Conservation (phyloP, 2,888 invertebrate genomes). For the Phlogophora meticulosa region DNA sequence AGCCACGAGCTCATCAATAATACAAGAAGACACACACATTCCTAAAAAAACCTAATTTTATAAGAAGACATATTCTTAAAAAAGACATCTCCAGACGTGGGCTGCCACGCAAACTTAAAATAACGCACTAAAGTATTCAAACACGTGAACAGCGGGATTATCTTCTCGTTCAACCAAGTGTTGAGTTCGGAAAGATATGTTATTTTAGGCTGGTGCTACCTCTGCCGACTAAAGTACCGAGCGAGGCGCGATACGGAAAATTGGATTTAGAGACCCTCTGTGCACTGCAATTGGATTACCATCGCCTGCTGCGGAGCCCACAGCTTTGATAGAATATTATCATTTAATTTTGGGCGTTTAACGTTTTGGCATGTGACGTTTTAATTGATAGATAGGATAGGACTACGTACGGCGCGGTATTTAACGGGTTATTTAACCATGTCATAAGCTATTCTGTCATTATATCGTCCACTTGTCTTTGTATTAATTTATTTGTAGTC, state of each 20-base stretch:
- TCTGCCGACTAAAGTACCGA: conserved; percentile 38
- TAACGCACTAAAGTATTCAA: conserved; percentile 44
- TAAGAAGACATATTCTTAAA: no score
- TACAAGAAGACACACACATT: no score
- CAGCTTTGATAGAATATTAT: conserved; percentile 53
- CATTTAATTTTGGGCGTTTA: conserved; percentile 43
- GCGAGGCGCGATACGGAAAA: conserved; percentile 66
- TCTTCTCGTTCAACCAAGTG: conserved; percentile 57
- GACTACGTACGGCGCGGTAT: no score
- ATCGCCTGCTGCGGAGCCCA: conserved; percentile 46
- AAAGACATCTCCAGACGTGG: conserved; percentile 1
- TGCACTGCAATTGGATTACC: conserved; percentile 65
- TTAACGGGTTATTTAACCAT: no score
- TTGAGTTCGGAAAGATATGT: conserved; percentile 59
- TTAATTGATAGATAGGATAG: conserved; percentile 3
- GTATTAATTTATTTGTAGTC: no score
- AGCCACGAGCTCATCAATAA: no score
- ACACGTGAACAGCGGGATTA: conserved; percentile 37
- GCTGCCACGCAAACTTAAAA: conserved; percentile 34
- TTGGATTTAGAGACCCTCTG: conserved; percentile 67
- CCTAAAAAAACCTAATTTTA: neutral
- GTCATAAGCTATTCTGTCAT: no score
- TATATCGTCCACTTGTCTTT: no score
- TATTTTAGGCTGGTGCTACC: conserved; percentile 60
- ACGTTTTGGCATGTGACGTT: neutral